phyloP scores from a whole-genome alignment of 2,113 vertebrate genomes.

The Lanius ludovicianus region DNA sequence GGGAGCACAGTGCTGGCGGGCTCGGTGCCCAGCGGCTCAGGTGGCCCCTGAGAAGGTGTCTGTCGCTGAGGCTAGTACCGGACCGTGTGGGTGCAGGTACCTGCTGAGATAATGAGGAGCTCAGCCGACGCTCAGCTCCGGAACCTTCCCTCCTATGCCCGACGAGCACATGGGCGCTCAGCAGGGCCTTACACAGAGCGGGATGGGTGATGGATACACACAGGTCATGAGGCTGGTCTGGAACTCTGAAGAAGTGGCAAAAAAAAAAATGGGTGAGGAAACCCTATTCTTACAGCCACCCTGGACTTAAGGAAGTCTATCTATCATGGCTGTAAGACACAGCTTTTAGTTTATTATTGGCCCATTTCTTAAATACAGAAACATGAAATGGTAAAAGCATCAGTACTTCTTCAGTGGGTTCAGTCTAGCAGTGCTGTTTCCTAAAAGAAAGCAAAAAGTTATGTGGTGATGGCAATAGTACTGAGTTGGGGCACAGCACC shows the following conservation, averaged over 20 bases:
- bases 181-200: accelerated
- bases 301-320: background rate
- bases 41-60: background rate
- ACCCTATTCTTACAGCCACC: accelerated
- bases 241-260: background rate
- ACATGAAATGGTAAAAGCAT: accelerated
- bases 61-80: background rate
- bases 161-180: accelerated
- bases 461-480: background rate
- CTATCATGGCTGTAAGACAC: background rate
- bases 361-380: background rate
- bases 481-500: accelerated
- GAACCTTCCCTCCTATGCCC: accelerated
- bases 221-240: background rate
- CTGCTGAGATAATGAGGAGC: background rate
- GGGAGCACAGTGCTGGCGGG: background rate
- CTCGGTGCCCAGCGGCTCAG: background rate
- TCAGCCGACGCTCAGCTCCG: accelerated
- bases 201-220: background rate
- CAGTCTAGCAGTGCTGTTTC: background rate
- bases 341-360: background rate
- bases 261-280: background rate
- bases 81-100: accelerated
- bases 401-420: background rate
- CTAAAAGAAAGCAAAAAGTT: background rate